phyloP scores from a whole-genome alignment of 2,113 vertebrate species.

The Pelobates fuscus region DNA sequence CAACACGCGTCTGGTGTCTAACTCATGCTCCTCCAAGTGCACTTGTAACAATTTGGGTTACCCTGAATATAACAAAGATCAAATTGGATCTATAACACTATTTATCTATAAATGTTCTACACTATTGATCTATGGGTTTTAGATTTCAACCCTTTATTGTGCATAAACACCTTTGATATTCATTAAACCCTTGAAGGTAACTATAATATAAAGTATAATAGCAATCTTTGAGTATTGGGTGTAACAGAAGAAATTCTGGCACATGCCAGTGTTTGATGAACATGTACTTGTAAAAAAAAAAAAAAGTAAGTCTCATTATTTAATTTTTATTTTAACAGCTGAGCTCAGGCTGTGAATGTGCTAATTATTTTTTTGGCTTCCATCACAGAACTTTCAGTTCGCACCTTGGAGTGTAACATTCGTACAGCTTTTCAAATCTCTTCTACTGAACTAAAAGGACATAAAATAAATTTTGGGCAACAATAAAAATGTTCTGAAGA shows the following conservation, averaged over 20 bases:
- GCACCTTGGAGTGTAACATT: conserved; percentile 43
- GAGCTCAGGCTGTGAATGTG: conserved; percentile 56
- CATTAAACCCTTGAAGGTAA: too few relatives aligned
- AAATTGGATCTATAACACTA: too few relatives aligned
- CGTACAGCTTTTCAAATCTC: conserved; percentile 25
- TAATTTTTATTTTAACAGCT: conserved; percentile 28
- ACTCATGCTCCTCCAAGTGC: too few relatives aligned
- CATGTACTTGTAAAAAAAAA: conserved; percentile 12
- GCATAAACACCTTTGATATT: too few relatives aligned
- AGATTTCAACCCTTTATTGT: too few relatives aligned
- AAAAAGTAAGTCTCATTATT: conserved; percentile 18
- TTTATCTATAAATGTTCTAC: too few relatives aligned
- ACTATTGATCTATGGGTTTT: too few relatives aligned
- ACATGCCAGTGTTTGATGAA: conserved; percentile 13
- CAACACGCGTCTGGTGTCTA: too few relatives aligned
- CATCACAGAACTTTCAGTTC: conserved; percentile 40
- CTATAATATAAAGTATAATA: too few relatives aligned
- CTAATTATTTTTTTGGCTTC: conserved; percentile 43
- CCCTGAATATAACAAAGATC: too few relatives aligned
- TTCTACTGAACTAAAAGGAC: conserved; percentile 1
- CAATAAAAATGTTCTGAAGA: background rate
- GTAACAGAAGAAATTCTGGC: background rate
- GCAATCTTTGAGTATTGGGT: background rate
- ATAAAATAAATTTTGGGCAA: background rate
- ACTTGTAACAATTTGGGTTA: too few relatives aligned